phyloP scores from a whole-genome alignment of 2,888 invertebrate species.

The Dendrolimus pini region DNA sequence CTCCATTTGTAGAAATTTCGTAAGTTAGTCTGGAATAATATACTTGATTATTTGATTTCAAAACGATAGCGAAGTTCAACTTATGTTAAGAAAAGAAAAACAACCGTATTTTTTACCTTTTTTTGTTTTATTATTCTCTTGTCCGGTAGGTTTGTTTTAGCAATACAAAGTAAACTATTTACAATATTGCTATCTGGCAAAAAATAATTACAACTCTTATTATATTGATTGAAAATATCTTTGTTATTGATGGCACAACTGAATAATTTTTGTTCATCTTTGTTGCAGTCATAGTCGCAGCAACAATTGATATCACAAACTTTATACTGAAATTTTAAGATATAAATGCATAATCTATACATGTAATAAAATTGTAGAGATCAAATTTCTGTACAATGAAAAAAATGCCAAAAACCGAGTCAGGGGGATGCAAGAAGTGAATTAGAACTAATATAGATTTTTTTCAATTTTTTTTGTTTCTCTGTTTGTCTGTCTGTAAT shows the following conservation, averaged over 20 bases:
- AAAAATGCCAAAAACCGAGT: no score
- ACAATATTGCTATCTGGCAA: slow-evolving; percentile 16
- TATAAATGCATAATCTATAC: slow-evolving; percentile 8
- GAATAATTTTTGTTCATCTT: slow-evolving; percentile 77
- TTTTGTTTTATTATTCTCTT: slow-evolving; percentile 25
- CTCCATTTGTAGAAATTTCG: background rate
- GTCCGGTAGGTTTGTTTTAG: slow-evolving; percentile 53
- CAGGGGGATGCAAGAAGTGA: background rate
- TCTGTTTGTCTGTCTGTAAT: no score
- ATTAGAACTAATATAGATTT: no score
- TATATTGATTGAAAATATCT: slow-evolving; percentile 4
- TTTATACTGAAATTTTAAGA: slow-evolving; percentile 56
- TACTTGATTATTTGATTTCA: slow-evolving; percentile 5
- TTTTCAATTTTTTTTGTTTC: no score
- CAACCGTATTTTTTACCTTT: slow-evolving; percentile 24
- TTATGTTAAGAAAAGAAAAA: no score
- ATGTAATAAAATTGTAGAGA: slow-evolving; percentile 1
- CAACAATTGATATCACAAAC: slow-evolving; percentile 91
- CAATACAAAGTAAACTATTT: slow-evolving; percentile 52
- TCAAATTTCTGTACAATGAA: no score
- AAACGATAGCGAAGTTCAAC: background rate
- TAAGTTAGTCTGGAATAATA: slow-evolving; percentile 3
- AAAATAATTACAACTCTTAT: background rate
- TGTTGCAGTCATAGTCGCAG: slow-evolving; percentile 85
- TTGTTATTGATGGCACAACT: slow-evolving; percentile 58